Percentiles rank a stretch among this genome's conserved stretches.
Conservation (phyloP, 1,140 invertebrate genomes). For the Calosoma granatense region DNA sequence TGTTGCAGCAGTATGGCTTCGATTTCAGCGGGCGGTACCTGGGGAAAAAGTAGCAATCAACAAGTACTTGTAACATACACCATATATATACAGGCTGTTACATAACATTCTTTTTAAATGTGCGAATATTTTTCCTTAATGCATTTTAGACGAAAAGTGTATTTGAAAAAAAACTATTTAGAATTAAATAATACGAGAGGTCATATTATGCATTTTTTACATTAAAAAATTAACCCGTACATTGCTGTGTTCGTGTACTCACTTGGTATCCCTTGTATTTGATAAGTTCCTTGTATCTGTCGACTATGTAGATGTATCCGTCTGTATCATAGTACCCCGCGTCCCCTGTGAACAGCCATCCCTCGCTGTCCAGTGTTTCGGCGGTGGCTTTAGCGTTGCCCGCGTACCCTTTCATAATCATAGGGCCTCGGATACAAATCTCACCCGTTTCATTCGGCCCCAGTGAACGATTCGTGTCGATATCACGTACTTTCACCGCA, state of each 20-base stretch:
- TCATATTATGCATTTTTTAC: no score
- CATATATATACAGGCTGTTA: no score
- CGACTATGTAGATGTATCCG: slow-evolving; percentile 59
- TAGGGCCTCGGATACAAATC: slow-evolving; percentile 53
- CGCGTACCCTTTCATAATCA: slow-evolving; percentile 54
- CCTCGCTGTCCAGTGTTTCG: slow-evolving; percentile 51
- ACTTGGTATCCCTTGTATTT: slow-evolving; percentile 74
- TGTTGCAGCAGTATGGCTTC: slow-evolving; percentile 58
- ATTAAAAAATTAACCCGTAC: slow-evolving; percentile 30
- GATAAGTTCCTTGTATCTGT: slow-evolving; percentile 69
- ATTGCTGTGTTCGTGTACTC: no score
- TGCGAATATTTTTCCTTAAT: no score
- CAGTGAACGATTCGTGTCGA: slow-evolving; percentile 46
- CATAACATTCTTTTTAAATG: no score
- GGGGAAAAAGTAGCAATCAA: background rate
- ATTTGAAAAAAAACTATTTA: no score
- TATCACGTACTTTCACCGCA: slow-evolving; percentile 48
- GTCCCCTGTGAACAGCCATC: slow-evolving; percentile 69
- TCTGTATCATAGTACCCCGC: slow-evolving; percentile 61
- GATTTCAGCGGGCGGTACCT: slow-evolving; percentile 42
- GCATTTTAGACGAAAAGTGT: no score
- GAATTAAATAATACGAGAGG: no score
- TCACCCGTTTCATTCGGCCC: slow-evolving; percentile 54
- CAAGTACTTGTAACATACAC: slow-evolving; percentile 16
- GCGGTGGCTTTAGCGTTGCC: slow-evolving; percentile 48